Percentiles rank a stretch among this genome's conserved stretches.
phyloP scores from a whole-genome alignment of 2,888 invertebrate genomes.

The Morinoia aosen region DNA sequence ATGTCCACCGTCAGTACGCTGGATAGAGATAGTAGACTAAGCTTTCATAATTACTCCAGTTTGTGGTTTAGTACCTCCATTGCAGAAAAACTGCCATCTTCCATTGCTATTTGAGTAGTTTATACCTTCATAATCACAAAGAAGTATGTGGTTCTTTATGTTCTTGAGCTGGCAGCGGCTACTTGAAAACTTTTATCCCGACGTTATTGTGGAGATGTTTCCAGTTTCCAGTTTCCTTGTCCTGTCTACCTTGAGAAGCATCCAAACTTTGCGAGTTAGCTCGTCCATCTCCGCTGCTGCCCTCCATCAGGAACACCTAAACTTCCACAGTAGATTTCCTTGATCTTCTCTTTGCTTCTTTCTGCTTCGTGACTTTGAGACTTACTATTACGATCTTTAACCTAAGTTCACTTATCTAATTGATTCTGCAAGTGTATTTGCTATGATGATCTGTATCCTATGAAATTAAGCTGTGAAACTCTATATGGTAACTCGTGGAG shows the following conservation, averaged over 20 bases:
- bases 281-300: conserved; percentile 1
- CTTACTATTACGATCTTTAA: neutral
- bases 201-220: neutral
- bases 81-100: neutral
- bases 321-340: neutral
- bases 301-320: neutral
- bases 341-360: neutral
- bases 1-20: too few species aligned
- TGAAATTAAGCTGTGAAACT: neutral
- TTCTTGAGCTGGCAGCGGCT: neutral
- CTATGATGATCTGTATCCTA: neutral
- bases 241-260: conserved; percentile 10
- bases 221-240: neutral
- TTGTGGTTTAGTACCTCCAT: neutral
- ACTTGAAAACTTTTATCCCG: neutral
- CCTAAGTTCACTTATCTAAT: too few species aligned
- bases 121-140: neutral
- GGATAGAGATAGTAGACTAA: too few species aligned
- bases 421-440: neutral
- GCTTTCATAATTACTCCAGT: too few species aligned
- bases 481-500: neutral
- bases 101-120: neutral
- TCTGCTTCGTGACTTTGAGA: neutral
- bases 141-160: neutral
- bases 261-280: conserved; percentile 12